Evolutionary conservation across 2,888 invertebrate genomes (phyloP), one percentile per base, ranked within the genome.

Genomic region (Pandemis cinnamomeana): DNA sequence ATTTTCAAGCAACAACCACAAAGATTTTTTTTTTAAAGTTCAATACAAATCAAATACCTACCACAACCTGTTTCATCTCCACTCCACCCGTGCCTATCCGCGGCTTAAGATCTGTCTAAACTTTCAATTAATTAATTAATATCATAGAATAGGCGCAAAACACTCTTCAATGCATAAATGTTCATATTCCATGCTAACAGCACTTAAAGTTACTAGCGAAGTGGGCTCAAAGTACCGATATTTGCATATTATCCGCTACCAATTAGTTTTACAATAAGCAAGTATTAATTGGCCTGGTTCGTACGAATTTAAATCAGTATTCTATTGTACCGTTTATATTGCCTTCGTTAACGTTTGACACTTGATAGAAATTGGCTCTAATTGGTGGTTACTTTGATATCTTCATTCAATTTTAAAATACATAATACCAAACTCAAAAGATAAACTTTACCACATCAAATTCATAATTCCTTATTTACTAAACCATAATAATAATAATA

Each of bases 191-290:
- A 62, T 62, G 36, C 13, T 60, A 60, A 60, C 60, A 27, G 46
- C 51, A 20, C 36, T 20, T 55, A 61, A 62, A 71, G 64, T 64
- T 15, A 64, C 71, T 66, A 36, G 58, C 58, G 13, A 48, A 20
- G 2, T 53, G 15, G 41, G 15, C 63, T 36, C 73, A 60, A 72
- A 63, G 42, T 55, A 68, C 67, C 68, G 46, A 10, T 46, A 73
- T 73, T 66, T 66, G 69, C 73, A 73, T 73, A 73, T 70, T 73
- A 73, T 73, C 73, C 44, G 63, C 58, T 53, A 62, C 74, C 74
- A 74, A 71, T 74, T 71, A 74, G 71, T 67, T 74, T 44, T 70
- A 74, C 74, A 74, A 74, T 71, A 74, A 71, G 53, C 51, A 27
- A 58, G 41, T 71, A 66, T 69, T 73, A 73, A 73, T 73, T 73